Conservation (phyloP, 37 sponge, comb jelly and placozoan species). For the Cladorhizidae sp. region DNA sequence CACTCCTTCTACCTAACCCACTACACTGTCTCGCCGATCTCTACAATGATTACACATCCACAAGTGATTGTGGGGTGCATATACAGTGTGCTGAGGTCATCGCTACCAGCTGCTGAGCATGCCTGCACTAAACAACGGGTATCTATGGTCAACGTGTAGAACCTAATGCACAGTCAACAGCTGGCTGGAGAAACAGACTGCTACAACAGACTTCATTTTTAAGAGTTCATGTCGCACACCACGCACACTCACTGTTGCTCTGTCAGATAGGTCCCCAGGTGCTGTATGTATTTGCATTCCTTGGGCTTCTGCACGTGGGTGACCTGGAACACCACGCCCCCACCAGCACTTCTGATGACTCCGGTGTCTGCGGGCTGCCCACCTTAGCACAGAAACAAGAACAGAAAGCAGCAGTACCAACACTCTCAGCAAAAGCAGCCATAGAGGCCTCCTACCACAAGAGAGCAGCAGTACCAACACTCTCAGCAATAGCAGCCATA, state of each 20-base stretch:
- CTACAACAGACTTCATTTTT: too few species aligned
- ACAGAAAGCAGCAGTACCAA: not conserved
- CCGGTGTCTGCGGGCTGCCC: slow-evolving; percentile 79
- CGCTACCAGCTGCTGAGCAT: too few species aligned
- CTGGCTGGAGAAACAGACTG: too few species aligned
- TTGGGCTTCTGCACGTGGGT: slow-evolving; percentile 62
- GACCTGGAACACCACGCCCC: slow-evolving; percentile 40
- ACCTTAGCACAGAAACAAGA: slow-evolving; percentile 28
- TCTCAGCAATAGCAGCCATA: not conserved
- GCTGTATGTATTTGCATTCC: slow-evolving; percentile 53
- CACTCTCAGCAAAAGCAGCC: not conserved
- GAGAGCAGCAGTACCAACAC: too few species aligned
- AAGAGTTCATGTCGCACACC: not conserved
- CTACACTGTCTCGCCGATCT: too few species aligned
- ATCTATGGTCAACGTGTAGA: too few species aligned
- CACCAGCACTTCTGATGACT: slow-evolving; percentile 39
- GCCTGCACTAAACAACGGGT: too few species aligned
- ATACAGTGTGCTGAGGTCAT: too few species aligned
- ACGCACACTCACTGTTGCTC: slow-evolving; percentile 12
- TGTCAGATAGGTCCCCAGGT: slow-evolving; percentile 46
- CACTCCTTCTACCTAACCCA: too few species aligned
- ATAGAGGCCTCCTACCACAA: not conserved
- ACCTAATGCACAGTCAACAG: too few species aligned
- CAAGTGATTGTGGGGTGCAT: too few species aligned
- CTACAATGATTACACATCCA: too few species aligned